A percentile compares a stretch with the other conserved stretches of the same genome.
phyloP scores from a whole-genome alignment of 2,888 invertebrate species.

The Ischnus inquisitorius region DNA sequence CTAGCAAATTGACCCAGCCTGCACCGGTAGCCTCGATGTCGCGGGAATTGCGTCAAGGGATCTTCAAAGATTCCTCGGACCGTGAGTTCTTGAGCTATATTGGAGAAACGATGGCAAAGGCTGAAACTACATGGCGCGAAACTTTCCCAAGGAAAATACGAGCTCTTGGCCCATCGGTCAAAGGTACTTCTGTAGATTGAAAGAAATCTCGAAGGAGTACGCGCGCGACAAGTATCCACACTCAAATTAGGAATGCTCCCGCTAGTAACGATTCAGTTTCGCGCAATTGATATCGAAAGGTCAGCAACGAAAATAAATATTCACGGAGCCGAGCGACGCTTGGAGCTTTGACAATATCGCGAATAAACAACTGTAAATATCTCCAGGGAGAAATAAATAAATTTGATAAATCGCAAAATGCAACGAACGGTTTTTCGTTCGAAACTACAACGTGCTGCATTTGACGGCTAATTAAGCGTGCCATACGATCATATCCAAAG shows the following conservation, averaged over 20 bases:
- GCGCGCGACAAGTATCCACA: neutral
- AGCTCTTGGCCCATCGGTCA: conserved; percentile 40
- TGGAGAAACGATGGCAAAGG: conserved; percentile 31
- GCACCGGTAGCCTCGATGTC: neutral
- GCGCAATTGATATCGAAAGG: neutral
- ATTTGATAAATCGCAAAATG: neutral
- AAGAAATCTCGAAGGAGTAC: conserved; percentile 17
- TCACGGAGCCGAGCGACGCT: neutral
- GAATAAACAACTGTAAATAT: neutral
- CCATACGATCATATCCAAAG: conserved; percentile 14
- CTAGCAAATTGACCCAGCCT: conserved; percentile 1
- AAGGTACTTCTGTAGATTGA: conserved; percentile 39
- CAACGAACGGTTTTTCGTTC: neutral
- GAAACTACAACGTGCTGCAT: neutral
- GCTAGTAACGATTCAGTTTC: neutral
- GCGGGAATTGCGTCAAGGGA: conserved; percentile 17
- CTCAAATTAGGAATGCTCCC: conserved; percentile 1
- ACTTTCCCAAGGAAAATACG: conserved; percentile 39
- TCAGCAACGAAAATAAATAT: neutral
- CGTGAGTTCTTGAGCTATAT: neutral
- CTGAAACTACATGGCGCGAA: conserved; percentile 32
- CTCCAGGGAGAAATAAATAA: neutral
- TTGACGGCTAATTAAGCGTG: conserved; percentile 11
- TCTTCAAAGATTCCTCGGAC: conserved; percentile 33
- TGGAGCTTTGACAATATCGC: neutral